Conservation (phyloP, 2,888 invertebrate genomes). For the Metalampra italica region DNA sequence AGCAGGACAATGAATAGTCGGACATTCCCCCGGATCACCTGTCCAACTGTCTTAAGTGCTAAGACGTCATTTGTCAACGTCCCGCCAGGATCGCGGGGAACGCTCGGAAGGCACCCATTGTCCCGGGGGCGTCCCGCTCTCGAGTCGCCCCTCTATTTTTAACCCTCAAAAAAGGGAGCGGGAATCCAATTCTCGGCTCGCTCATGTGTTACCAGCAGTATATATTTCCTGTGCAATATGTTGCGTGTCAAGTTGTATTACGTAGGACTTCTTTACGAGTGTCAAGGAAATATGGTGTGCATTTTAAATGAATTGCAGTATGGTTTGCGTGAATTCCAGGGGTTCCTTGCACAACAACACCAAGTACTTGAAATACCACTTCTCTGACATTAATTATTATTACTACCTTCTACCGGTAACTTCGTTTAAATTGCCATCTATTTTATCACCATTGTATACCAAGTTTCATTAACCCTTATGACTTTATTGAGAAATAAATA, state of each 20-base stretch:
- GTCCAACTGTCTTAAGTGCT: slow-evolving; percentile 56
- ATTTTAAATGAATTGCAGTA: too few relatives aligned
- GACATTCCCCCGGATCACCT: slow-evolving; percentile 62
- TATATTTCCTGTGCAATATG: slow-evolving; percentile 1
- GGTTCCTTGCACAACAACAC: too few relatives aligned
- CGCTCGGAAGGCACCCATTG: slow-evolving; percentile 48
- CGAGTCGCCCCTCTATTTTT: slow-evolving; percentile 43
- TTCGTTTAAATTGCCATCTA: too few relatives aligned
- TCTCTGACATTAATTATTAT: too few relatives aligned
- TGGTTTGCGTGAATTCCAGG: too few relatives aligned
- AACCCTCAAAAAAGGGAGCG: slow-evolving; percentile 29
- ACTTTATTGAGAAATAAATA: too few relatives aligned
- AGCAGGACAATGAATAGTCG: slow-evolving; percentile 52
- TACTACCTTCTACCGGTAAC: too few relatives aligned
- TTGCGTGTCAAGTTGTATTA: background rate
- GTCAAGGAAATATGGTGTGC: too few relatives aligned
- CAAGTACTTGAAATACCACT: too few relatives aligned
- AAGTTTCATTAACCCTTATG: too few relatives aligned
- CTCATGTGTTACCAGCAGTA: slow-evolving; percentile 4
- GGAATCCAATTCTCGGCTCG: slow-evolving; percentile 12
- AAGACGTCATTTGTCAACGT: slow-evolving; percentile 60
- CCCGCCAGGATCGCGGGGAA: slow-evolving; percentile 38
- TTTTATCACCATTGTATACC: too few relatives aligned
- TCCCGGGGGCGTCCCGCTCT: slow-evolving; percentile 26
- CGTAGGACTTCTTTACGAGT: background rate